These are phyloP conservation scores for Stylophora pistillata DNA, from an alignment of 64 coral and sea anemone genomes.

Conservation along the genomic window DNA sequence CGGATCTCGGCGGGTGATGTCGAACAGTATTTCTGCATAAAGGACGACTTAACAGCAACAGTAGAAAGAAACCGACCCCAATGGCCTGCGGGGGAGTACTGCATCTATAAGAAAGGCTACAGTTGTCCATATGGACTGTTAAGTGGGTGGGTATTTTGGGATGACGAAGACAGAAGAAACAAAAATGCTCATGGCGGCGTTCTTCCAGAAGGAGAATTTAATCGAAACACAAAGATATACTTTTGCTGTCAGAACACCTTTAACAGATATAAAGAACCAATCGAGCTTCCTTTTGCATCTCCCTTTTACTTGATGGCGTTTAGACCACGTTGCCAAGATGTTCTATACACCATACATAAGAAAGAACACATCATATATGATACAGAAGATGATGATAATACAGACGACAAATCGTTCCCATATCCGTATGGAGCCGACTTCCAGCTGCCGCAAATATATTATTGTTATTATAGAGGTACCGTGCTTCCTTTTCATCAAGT, in stretches of 20 bases:
- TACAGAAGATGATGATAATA: constrained; percentile 12
- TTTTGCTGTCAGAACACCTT: constrained; percentile 59
- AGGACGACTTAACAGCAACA: constrained; percentile 5
- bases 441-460: constrained; percentile 8
- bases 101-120: constrained; percentile 64
- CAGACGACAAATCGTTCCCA: not conserved
- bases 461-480: constrained; percentile 68
- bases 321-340: constrained; percentile 40
- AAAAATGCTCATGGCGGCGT: constrained; percentile 64
- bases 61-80: not conserved
- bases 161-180: constrained; percentile 63
- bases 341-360: constrained; percentile 43
- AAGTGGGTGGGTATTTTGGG: constrained; percentile 60
- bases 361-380: constrained; percentile 59
- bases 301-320: constrained; percentile 74
- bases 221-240: constrained; percentile 61
- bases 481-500: not conserved
- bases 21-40: constrained; percentile 67
- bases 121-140: constrained; percentile 50
- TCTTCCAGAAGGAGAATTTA: constrained; percentile 74
- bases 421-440: not conserved
- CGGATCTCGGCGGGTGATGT: constrained; percentile 28
- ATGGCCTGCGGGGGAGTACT: constrained; percentile 74
- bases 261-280: constrained; percentile 12
- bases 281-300: constrained; percentile 41